Evolutionary conservation across 2,888 invertebrate genomes (phyloP), one percentile per base, ranked within the genome.

Genomic region (Xestoiulus laeticollis): DNA sequence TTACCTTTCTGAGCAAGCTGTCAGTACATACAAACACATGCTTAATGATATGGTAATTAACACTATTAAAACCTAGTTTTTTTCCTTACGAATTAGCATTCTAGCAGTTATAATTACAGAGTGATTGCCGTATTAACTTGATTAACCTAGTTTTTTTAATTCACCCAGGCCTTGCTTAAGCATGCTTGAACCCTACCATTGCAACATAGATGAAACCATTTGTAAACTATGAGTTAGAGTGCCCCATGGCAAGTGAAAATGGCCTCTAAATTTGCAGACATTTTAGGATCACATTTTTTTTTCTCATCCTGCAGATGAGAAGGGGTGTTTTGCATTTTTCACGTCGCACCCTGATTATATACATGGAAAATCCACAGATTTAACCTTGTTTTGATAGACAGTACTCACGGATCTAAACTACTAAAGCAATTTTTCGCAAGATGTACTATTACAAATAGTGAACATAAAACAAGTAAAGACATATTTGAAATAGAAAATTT

Each of bases 61-160:
- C 78, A 78, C 4, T 14, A 78, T 78, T 78, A 30, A 78, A 78
- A 78, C 30, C 78, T 30, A 68, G 26, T 78, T 78, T 78, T n/a
- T n/a, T 78, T 78, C 14, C 30, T 30, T 16, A 30, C 78, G 78
- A 78, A 78, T 30, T 30, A 78, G 30, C 78, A 78, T 78, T 78
- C 16, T 30, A 30, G 78, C 30, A 78, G 30, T 30, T 26, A 26
- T 78, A 78, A 78, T 78, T 78, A 78, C 30, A 30, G 78, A 26
- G 78, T 78, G 78, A 78, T 78, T 78, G 78, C 78, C 78, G 78
- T 78, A 78, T 78, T 78, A 78, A 78, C 78, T 78, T 78, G 78
- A 78, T 78, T 78, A 78, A 78, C 78, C 78, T 30, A 78, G 78
- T 14, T 78, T 30, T n/a, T 78, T 78, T 16, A 30, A 30, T 78